phyloP scores from a whole-genome alignment of 2,888 invertebrate species.

The Spisula solida region DNA sequence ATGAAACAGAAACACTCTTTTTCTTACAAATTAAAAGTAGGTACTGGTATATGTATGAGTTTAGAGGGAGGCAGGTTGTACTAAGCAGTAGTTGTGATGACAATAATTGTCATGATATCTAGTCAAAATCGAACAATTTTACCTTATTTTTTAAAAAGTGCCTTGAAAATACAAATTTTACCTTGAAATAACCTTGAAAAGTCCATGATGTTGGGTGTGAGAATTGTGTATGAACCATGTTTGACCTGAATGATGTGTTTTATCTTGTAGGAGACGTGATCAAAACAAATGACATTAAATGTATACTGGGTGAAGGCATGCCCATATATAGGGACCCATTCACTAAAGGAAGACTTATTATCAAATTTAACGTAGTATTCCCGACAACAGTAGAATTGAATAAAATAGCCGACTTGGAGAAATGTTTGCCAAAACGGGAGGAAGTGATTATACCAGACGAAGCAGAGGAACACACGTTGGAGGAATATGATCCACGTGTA shows the following conservation, averaged over 20 bases:
- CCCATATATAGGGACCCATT: constrained; percentile 97
- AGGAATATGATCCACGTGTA: constrained; percentile 93
- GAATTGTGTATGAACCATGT: too few relatives aligned
- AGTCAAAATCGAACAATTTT: too few relatives aligned
- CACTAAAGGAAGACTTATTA: constrained; percentile 95
- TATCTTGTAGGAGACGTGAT: constrained; percentile 93
- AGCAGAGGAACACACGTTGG: constrained; percentile 92
- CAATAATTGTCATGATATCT: too few relatives aligned
- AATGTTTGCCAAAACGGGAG: constrained; percentile 86
- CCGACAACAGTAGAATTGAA: constrained; percentile 90
- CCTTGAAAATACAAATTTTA: too few relatives aligned
- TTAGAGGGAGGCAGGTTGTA: too few relatives aligned
- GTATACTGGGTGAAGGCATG: constrained; percentile 97
- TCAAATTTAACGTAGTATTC: constrained; percentile 97
- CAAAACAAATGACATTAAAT: constrained; percentile 96
- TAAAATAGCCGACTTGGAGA: constrained; percentile 89
- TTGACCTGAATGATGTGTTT: not conserved
- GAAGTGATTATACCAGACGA: constrained; percentile 92
- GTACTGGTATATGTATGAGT: too few relatives aligned
- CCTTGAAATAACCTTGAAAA: too few relatives aligned
- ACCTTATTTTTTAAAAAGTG: too few relatives aligned
- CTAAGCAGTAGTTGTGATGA: too few relatives aligned
- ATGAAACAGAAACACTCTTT: too few relatives aligned
- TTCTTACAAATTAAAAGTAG: too few relatives aligned
- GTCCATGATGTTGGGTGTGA: too few relatives aligned